Percentiles rank a stretch among this genome's conserved stretches.
Evolutionary conservation across 2,797 vertebrate species (phyloP).

Genomic region (Scolopax rusticola): DNA sequence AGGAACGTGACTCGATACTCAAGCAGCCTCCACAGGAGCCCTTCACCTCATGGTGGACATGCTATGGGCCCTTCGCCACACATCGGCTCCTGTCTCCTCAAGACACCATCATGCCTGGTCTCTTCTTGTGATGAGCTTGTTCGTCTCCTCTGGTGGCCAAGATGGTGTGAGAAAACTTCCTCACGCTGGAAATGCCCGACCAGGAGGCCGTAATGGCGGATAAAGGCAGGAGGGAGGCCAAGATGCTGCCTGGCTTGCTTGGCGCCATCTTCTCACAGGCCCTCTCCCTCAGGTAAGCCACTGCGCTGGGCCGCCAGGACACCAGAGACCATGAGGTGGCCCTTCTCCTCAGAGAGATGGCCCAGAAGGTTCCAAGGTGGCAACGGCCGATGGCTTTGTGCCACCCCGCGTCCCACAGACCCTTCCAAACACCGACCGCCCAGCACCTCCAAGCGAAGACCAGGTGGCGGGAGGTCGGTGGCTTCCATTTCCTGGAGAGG

Average conservation of each 20-base stretch:
- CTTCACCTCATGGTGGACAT: accelerated
- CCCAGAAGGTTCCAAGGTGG: accelerated
- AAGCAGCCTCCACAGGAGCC: neutral
- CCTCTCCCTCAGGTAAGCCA: accelerated
- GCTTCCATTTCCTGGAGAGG: neutral
- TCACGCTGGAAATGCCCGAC: accelerated
- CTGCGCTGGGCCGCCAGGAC: accelerated
- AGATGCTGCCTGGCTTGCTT: accelerated
- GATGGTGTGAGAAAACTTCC: neutral
- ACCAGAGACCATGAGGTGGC: accelerated
- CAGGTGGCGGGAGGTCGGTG: neutral
- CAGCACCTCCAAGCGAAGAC: neutral
- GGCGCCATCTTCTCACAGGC: accelerated
- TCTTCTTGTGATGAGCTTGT: accelerated
- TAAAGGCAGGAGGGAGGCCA: accelerated
- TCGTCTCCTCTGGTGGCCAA: neutral
- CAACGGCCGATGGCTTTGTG: accelerated
- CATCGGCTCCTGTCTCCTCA: accelerated
- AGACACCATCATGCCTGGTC: accelerated
- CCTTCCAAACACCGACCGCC: accelerated
- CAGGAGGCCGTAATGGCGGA: accelerated
- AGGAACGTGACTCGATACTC: accelerated
- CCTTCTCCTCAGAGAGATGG: neutral
- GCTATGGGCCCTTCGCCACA: accelerated
- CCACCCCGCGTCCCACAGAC: accelerated